phyloP scores from a whole-genome alignment of 2,113 vertebrate genomes.

The Vanacampus margaritifer region DNA sequence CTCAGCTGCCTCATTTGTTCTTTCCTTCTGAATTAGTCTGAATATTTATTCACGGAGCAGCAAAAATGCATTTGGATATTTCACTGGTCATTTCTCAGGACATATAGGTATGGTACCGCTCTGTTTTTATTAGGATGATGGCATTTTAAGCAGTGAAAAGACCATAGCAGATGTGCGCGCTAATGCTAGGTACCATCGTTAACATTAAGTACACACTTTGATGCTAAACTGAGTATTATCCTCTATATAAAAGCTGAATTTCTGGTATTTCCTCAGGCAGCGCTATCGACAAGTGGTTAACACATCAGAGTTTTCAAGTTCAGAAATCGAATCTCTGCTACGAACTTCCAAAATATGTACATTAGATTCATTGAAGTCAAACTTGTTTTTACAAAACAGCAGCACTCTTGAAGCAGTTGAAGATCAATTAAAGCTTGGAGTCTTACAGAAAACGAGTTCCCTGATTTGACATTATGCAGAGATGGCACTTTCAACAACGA shows the following conservation, averaged over 20 bases:
- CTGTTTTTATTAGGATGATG: conserved; percentile 1
- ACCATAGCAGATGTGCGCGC: not conserved
- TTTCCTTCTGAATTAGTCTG: not conserved
- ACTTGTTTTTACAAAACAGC: no score
- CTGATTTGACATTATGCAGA: no score
- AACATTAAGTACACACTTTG: not conserved
- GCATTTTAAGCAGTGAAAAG: not conserved
- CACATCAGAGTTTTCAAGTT: not conserved
- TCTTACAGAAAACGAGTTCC: no score
- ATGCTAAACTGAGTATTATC: not conserved
- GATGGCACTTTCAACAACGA: no score
- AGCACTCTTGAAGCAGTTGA: no score
- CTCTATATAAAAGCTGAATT: not conserved
- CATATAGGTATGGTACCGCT: conserved; percentile 44
- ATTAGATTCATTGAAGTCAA: no score
- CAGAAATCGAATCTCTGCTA: no score
- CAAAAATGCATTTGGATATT: conserved; percentile 59
- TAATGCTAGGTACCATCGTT: not conserved
- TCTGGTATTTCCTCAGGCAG: not conserved
- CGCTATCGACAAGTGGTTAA: not conserved
- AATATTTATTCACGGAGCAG: conserved; percentile 12
- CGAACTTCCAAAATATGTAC: no score
- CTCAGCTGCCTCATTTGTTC: not conserved
- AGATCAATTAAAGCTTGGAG: no score
- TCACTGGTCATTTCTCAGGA: conserved; percentile 44